Evolutionary conservation across 2,113 vertebrate genomes (phyloP).

Genomic region (Cyprinodon tularosa): DNA sequence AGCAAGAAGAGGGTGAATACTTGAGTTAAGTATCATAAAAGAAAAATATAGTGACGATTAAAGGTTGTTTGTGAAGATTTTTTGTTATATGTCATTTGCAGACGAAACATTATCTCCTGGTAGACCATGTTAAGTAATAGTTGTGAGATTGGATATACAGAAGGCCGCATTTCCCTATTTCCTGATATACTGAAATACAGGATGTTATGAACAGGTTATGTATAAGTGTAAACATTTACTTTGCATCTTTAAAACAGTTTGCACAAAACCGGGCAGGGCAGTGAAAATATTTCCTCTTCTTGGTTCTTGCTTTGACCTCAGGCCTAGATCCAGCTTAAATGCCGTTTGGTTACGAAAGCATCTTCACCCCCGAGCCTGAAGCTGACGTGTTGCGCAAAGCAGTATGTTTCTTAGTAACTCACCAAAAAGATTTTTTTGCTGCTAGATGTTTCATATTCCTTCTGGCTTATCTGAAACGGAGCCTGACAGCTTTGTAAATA

Average conservation of each 20-base stretch:
- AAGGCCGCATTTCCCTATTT: slow-evolving; percentile 32
- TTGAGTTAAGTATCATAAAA: no score
- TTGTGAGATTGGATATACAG: not conserved
- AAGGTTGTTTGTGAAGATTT: no score
- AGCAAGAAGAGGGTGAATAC: no score
- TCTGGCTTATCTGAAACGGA: not conserved
- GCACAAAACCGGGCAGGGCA: slow-evolving; percentile 11
- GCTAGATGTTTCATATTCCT: slow-evolving; percentile 11
- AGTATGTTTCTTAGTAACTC: slow-evolving; percentile 6
- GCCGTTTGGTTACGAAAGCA: slow-evolving; percentile 36
- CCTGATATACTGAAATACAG: slow-evolving; percentile 25
- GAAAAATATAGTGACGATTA: no score
- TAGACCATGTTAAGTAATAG: no score
- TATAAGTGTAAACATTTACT: slow-evolving; percentile 40
- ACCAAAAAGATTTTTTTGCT: slow-evolving; percentile 6
- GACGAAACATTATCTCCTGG: no score
- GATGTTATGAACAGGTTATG: slow-evolving; percentile 33
- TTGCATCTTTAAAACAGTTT: slow-evolving; percentile 54
- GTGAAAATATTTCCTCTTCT: slow-evolving; percentile 33
- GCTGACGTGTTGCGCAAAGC: slow-evolving; percentile 31
- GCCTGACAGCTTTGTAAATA: not conserved
- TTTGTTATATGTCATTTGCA: no score
- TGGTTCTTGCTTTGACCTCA: slow-evolving; percentile 43
- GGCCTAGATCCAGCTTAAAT: slow-evolving; percentile 30
- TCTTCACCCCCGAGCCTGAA: slow-evolving; percentile 10